These are phyloP conservation scores for Hyperoplus lanceolatus DNA, from an alignment of 2,797 vertebrate genomes.

Conservation along the genomic window DNA sequence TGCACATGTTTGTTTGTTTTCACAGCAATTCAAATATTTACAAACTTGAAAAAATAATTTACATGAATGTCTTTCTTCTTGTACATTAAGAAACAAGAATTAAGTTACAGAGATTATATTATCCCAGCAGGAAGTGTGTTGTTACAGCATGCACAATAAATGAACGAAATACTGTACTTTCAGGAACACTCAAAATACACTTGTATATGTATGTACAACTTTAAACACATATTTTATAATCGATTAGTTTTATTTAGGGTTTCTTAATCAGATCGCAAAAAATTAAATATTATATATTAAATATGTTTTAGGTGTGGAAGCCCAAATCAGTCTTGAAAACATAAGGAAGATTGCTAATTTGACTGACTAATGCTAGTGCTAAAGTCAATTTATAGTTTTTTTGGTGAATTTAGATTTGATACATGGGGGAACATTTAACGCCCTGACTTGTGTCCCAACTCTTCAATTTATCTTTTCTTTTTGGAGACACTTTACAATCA, in stretches of 20 bases:
- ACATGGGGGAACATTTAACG: constrained; percentile 11
- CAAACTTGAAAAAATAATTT: constrained; percentile 26
- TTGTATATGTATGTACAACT: not conserved
- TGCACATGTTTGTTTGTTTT: constrained; percentile 5
- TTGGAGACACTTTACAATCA: constrained; percentile 14
- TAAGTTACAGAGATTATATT: not conserved
- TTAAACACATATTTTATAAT: not conserved
- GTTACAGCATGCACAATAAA: not conserved
- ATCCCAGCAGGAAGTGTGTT: not conserved
- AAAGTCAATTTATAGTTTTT: constrained; percentile 16
- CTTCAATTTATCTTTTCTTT: constrained; percentile 15
- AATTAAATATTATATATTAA: not conserved
- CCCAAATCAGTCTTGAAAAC: not conserved
- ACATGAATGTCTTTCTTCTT: not conserved
- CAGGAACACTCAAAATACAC: not conserved
- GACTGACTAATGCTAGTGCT: constrained; percentile 6
- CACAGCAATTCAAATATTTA: constrained; percentile 29
- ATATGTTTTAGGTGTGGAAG: not conserved
- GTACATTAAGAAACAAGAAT: not conserved
- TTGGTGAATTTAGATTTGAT: constrained; percentile 14
- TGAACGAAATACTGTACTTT: not conserved
- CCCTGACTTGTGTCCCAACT: not conserved
- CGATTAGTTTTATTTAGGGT: not conserved
- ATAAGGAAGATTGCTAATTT: not conserved
- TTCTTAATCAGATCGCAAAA: not conserved